Base-by-base conservation (phyloP, 2,797 vertebrate genomes). In the Miopithecus talapoin region DNA sequence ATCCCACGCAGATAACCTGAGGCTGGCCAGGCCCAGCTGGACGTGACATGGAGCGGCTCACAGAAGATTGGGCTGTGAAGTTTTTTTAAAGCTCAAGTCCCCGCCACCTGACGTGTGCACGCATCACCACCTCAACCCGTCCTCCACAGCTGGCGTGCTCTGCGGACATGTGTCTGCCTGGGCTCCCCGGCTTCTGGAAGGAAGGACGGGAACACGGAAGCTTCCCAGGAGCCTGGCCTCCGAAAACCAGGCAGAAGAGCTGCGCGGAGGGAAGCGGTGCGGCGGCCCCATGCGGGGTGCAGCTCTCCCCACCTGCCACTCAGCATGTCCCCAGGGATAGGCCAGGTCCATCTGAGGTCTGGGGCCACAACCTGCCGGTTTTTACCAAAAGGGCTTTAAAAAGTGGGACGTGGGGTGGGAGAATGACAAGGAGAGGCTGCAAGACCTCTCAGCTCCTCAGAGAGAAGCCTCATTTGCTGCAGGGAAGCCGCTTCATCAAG, bases 401-500 rank as follows among this genome's bases (percentile, higher is more conserved):
- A 91, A 79, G 26, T 1, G 3, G 39, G 76, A 70, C 11, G 4
- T 2, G 3, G 41, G 2, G n/a, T 36, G 39, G 76, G 12, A 95
- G 55, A 39, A 28, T 17, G 80, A 41, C 26, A 41, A 6, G 50
- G 87, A 95, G 97, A 97, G 17, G 50, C 64, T 95, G 97, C 95
- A 97, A 97, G 98, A 97, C 96, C 97, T 91, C 96, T 97, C 94
- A 74, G 91, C 70, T 89, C 89, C 93, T 55, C 84, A 70, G 81
- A 79, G 78, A 81, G 85, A 95, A 95, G 95, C 95, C 97, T 87
- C 96, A 33, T 86, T 46, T 96, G 95, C 90, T 97, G 85, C 72
- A 97, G 94, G 81, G 96, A 96, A 91, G 95, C 95, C 91, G 75
- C 85, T 86, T n/a, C 70, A 41, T 0, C 79, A 94, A 86, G 98